Evolutionary conservation across 2,888 invertebrate species (phyloP).

Genomic region (Panorpa germanica): DNA sequence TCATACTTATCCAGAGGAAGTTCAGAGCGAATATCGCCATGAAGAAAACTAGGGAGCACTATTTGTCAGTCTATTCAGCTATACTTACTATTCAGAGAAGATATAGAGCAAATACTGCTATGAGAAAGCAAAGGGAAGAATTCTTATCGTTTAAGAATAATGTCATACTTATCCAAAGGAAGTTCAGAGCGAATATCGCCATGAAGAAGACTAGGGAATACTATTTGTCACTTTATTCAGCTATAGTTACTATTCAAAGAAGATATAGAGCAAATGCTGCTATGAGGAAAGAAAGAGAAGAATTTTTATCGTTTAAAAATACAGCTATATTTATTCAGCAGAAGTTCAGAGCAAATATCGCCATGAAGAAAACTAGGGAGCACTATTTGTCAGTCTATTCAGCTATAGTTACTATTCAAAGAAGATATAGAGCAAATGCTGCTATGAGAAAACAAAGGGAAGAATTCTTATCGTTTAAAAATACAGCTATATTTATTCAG

Average conservation of each 20-base stretch:
- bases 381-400: no score
- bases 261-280: constrained; percentile 22
- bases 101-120: constrained; percentile 17
- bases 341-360: constrained; percentile 14
- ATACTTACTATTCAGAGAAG: constrained; percentile 18
- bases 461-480: constrained; percentile 8
- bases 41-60: constrained; percentile 17
- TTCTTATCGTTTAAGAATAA: constrained; percentile 14
- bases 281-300: constrained; percentile 12
- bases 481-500: constrained; percentile 22
- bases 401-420: no score
- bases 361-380: constrained; percentile 12
- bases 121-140: constrained; percentile 15
- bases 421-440: no score
- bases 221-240: constrained; percentile 19
- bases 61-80: constrained; percentile 12
- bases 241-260: constrained; percentile 22
- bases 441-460: constrained; percentile 9
- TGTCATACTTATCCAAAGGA: constrained; percentile 19
- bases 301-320: constrained; percentile 9
- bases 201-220: constrained; percentile 19
- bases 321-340: constrained; percentile 15
- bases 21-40: constrained; percentile 26
- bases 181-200: constrained; percentile 19
- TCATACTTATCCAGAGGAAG: constrained; percentile 22